Evolutionary conservation across 2,797 vertebrate genomes (phyloP).

Genomic region (Ficedula albicollis): DNA sequence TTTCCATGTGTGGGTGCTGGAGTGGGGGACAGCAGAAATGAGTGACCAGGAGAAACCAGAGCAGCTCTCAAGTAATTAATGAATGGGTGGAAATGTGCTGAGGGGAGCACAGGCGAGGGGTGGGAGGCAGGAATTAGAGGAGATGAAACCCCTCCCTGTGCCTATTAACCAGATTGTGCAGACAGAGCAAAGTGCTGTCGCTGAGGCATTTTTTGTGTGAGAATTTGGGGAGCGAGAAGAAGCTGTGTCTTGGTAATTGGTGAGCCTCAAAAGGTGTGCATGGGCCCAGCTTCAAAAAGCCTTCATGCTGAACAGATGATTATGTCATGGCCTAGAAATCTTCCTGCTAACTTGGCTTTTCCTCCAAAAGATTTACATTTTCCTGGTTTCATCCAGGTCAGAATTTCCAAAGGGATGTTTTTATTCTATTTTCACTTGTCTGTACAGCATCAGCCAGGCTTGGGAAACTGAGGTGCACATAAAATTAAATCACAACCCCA

Average conservation of each 20-base stretch:
- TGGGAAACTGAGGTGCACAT: not conserved
- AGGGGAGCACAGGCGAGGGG: not conserved
- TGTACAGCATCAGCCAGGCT: not conserved
- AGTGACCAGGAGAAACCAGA: not conserved
- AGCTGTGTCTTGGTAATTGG: slow-evolving; percentile 17
- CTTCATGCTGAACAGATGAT: not conserved
- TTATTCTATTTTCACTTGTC: not conserved
- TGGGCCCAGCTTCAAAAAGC: slow-evolving; percentile 16
- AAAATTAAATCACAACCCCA: not conserved
- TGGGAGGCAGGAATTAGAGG: not conserved
- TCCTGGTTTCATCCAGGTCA: not conserved
- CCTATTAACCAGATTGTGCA: slow-evolving; percentile 27
- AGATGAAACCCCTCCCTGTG: not conserved
- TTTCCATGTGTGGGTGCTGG: not conserved
- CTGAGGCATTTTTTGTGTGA: slow-evolving; percentile 7
- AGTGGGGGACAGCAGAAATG: not conserved
- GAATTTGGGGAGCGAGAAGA: not conserved
- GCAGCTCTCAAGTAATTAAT: slow-evolving; percentile 8
- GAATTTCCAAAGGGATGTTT: not conserved
- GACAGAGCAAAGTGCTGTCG: not conserved
- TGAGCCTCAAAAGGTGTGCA: slow-evolving; percentile 11
- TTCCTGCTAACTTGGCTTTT: slow-evolving; percentile 15
- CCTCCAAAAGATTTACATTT: not conserved
- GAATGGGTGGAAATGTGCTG: not conserved
- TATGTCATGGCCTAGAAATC: slow-evolving; percentile 54